Evolutionary conservation across 2,797 vertebrate species (phyloP).

Genomic region (Coreius guichenoti): DNA sequence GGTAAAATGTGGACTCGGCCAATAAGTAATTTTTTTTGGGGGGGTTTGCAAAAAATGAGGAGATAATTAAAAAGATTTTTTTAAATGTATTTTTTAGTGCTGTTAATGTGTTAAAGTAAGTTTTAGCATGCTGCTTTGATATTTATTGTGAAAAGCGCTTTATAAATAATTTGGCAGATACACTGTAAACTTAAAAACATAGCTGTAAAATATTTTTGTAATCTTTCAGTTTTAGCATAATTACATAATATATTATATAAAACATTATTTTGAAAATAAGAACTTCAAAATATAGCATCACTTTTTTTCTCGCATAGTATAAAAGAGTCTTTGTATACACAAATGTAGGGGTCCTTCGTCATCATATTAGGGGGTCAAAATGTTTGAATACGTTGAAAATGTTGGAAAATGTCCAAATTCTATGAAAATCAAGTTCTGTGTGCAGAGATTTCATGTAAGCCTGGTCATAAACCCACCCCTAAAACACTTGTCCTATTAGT

Average conservation of each 20-base stretch:
- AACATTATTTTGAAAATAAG: neutral
- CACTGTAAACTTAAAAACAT: too few relatives aligned
- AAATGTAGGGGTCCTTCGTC: too few relatives aligned
- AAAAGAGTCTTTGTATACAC: neutral
- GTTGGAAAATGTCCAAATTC: neutral
- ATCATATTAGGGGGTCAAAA: neutral
- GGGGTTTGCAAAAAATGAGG: neutral
- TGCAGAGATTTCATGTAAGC: neutral
- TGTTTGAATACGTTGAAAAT: neutral
- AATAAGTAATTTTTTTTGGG: neutral
- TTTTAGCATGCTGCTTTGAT: too few relatives aligned
- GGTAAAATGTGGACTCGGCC: neutral
- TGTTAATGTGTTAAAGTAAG: too few relatives aligned
- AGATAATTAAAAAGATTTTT: too few relatives aligned
- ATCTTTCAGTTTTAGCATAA: neutral
- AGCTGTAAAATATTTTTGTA: neutral
- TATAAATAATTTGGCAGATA: too few relatives aligned
- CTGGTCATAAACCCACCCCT: constrained; percentile 3
- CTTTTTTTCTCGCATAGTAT: too few relatives aligned
- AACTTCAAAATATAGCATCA: too few relatives aligned
- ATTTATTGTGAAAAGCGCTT: too few relatives aligned
- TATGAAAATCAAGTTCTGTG: neutral
- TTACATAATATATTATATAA: neutral
- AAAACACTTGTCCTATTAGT: neutral
- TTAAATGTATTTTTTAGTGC: too few relatives aligned